Base-by-base conservation (phyloP, 1,140 invertebrate genomes). In the Drosophila nebulosa region DNA sequence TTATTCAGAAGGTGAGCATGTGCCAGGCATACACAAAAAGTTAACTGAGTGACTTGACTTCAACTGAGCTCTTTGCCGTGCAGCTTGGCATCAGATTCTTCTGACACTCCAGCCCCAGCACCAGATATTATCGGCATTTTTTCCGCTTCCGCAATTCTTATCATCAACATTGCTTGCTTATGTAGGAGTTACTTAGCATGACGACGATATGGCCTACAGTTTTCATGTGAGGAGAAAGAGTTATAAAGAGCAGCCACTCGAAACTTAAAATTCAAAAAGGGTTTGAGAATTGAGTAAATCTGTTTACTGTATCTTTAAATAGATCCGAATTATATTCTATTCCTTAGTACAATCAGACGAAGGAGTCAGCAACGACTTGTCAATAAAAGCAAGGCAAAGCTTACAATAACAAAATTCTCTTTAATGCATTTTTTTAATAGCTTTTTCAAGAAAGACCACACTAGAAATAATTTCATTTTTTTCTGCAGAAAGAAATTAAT, bases 111-210 rank as follows among this genome's bases (percentile, higher is more conserved):
- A 62, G 74, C 22, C 39, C 22, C 67, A 62, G 74, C 22, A 36
- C 22, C 67, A 62, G 78, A 78, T 88, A 71, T 79, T 68, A 88
- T 86, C 79, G 84, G 83, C 84, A 88, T 88, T 89, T 78, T 83
- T 76, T 70, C 69, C 72, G 72, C 83, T 88, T 88, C 83, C 83
- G 84, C 75, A 83, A 69, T 88, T 88, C 88, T 88, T 83, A 88
- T 88, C 83, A 88, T 76, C 78, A 68, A 65, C 73, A 79, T 76
- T 36, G 58, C 30, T 61, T 63, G 6, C 22, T 22, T 39, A 36
- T 4, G 12, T n/a, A 7, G 10, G 39, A 46, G 39, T 46, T 46
- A 46, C 16, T 46, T 46, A 46, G 39, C 39, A 46, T 46, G 39
- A 46, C 35, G n/a, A 36, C 7, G 2, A 35, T 16, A 2, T 42